Base-by-base conservation (phyloP, 35 echinoderm and acorn worm genomes). In the Holothuria glaberrima region DNA sequence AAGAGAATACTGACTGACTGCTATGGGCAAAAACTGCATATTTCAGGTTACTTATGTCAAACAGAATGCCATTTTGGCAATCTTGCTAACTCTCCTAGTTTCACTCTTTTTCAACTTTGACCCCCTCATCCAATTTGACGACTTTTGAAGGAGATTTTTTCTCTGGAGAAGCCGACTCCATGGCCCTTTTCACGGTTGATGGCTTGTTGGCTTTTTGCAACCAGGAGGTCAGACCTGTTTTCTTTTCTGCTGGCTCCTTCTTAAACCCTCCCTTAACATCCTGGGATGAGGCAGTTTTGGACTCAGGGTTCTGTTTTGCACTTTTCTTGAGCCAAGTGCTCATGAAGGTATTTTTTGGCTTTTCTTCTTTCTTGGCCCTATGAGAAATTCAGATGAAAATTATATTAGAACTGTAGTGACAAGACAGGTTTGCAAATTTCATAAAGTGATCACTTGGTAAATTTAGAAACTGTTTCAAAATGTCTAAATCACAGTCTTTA, bases 191-290 rank as follows among this genome's bases (percentile, higher is more conserved):
- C 14, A 84, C 17, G 33, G 80, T 33, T 30, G 25, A 22, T 64
- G 52, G 28, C 33, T 59, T 61, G 57, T 84, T 84, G 17, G 80
- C 80, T 22, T 84, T 84, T 30, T 84, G 52, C 26, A 84, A 57
- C 80, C 80, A 84, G 58, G 80, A 48, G 4, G 80, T 84, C 56
- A 84, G 9, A 2, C 80, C 80, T 13, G 80, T 84, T 61, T 83
- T 83, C 80, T 83, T 83, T 32, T 69, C 66, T 14, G 25, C 66
- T 9, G 12, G 18, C 22, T 84, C 80, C 33, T 48, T 58, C 59
- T 84, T 84, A 3, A 84, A 27, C 66, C 31, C 66, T 69, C 21
- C 31, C 30, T 82, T 82, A 60, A 24, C 14, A 59, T 84, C 80
- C 58, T 24, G 22, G 25, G 27, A 26, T 16, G 34, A 32, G 5